Base-by-base conservation (phyloP, 1,140 invertebrate genomes). In the Drosophila oshimai region DNA sequence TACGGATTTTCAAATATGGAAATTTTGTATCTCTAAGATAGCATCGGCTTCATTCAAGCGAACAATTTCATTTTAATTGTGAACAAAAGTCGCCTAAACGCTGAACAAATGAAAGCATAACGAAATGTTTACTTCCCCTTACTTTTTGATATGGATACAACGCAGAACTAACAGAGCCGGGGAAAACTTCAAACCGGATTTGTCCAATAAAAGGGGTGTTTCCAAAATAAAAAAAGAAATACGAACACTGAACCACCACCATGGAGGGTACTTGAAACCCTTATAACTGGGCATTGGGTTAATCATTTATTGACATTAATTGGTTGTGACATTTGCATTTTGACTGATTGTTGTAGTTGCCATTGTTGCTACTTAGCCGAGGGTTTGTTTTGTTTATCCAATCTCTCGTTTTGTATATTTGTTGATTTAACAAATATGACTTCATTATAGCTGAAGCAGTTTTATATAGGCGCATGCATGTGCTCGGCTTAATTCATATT, bases 281-380 rank as follows among this genome's bases (percentile, higher is more conserved):
- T 33, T 36, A 41, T 65, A 26, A 36, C 33, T 18, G 34, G 26
- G 51, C 22, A 54, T 42, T 47, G 61, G 49, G 57, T 34, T 64
- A 79, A 86, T 87, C 80, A 68, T 68, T 86, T 81, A 89, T 89
- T 89, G 86, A 86, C 86, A 89, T 89, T 89, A 89, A 89, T 89
- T 89, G 87, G 81, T 87, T 88, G 78, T 89, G 87, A 89, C 86
- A 89, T 89, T 89, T 89, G 86, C 86, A 87, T 89, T 78, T 49
- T 89, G 87, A 89, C 74, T 74, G 81, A 86, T 86, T 79, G 75
- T 87, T 64, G 51, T 70, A 81, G 81, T 83, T 83, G 81, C 81
- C 81, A 86, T 86, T 86, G 81, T 86, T 87, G 77, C 83, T 76
- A 87, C 81, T 76, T 79, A 57, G 18, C 24, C 58, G 47, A 28